These are phyloP conservation scores for Chirona hameri DNA, from an alignment of 2,888 invertebrate species.

Conservation along the genomic window DNA sequence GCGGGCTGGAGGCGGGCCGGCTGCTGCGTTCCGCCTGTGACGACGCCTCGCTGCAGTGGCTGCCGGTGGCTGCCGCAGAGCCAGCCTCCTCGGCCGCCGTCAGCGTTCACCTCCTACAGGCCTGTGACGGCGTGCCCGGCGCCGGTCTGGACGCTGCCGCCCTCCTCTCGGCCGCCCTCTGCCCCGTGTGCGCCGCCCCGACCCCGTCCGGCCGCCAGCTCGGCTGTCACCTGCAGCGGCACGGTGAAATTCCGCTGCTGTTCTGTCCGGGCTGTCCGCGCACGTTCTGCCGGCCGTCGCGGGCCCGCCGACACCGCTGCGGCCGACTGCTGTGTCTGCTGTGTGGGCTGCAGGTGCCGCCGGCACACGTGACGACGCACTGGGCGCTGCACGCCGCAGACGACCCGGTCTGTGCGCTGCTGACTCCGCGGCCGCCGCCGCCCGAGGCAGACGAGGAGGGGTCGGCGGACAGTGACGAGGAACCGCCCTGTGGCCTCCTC, in stretches of 20 bases:
- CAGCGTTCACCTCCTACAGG: background rate
- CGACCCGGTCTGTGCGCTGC: constrained; percentile 7
- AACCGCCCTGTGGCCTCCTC: background rate
- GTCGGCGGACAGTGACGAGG: background rate
- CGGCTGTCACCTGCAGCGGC: constrained; percentile 3
- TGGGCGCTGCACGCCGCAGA: background rate
- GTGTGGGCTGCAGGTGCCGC: constrained; percentile 2
- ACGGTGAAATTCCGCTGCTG: constrained; percentile 12
- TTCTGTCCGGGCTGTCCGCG: constrained; percentile 5
- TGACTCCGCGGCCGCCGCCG: background rate
- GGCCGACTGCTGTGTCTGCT: constrained; percentile 6
- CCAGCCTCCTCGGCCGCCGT: background rate
- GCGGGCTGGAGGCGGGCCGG: constrained; percentile 7
- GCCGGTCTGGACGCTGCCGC: constrained; percentile 14
- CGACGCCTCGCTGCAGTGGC: background rate
- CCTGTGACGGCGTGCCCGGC: background rate
- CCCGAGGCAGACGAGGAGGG: too few relatives aligned
- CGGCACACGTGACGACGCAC: background rate
- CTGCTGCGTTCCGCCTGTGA: background rate
- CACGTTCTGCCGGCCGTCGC: background rate
- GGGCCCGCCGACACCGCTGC: background rate
- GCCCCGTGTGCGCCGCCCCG: constrained; percentile 4
- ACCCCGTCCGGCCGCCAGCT: constrained; percentile 11
- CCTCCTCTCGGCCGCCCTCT: constrained; percentile 3
- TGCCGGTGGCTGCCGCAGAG: background rate